Evolutionary conservation across 2,113 vertebrate species (phyloP).

Genomic region (Perccottus glenii): DNA sequence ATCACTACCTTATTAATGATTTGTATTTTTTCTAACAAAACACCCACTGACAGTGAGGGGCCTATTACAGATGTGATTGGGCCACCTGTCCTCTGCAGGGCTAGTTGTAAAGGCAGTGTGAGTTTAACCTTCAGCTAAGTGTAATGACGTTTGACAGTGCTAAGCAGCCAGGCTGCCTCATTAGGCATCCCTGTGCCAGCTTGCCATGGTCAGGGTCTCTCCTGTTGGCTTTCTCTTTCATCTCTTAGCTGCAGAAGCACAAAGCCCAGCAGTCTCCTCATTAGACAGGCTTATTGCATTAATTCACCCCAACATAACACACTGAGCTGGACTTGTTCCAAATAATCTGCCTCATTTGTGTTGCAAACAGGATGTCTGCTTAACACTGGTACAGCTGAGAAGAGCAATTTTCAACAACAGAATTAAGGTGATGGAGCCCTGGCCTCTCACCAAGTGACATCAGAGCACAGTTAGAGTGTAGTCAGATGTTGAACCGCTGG

Average conservation of each 20-base stretch:
- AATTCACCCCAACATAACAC: conserved; percentile 58
- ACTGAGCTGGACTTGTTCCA: conserved; percentile 55
- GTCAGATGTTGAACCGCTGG: conserved; percentile 28
- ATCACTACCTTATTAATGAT: conserved; percentile 28
- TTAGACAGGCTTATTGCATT: conserved; percentile 64
- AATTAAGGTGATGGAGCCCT: conserved; percentile 37
- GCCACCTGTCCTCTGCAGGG: conserved; percentile 55
- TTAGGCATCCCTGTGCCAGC: conserved; percentile 57
- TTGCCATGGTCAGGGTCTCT: conserved; percentile 54
- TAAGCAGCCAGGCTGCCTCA: conserved; percentile 60
- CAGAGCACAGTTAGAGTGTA: conserved; percentile 12
- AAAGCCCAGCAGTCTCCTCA: conserved; percentile 67
- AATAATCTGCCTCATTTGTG: conserved; percentile 47
- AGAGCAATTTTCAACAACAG: conserved; percentile 25
- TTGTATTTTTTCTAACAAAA: conserved; percentile 26
- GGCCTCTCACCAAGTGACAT: conserved; percentile 14
- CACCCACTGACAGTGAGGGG: conserved; percentile 30
- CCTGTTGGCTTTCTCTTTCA: conserved; percentile 65
- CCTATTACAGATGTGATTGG: conserved; percentile 25
- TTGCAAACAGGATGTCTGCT: conserved; percentile 27
- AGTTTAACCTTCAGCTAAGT: conserved; percentile 54
- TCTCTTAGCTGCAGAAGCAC: conserved; percentile 56
- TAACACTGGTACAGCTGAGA: conserved; percentile 29
- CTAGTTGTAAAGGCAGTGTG: conserved; percentile 34
- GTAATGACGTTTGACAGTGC: conserved; percentile 58